Evolutionary conservation across 2,797 vertebrate genomes (phyloP).

Genomic region (Lepus oiostolus): DNA sequence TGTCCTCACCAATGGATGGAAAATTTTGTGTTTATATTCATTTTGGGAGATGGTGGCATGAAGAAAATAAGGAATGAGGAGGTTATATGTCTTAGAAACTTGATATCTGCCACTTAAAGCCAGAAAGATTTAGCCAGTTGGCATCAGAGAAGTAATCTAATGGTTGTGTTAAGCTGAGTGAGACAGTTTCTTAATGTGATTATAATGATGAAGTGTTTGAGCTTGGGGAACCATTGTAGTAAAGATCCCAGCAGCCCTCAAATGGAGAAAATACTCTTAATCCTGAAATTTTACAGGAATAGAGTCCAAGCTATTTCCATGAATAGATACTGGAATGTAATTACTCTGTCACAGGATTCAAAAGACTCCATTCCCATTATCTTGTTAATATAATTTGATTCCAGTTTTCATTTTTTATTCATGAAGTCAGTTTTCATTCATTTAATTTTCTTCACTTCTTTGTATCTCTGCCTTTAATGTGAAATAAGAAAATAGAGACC

Average conservation of each 20-base stretch:
- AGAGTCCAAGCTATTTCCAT: slow-evolving; percentile 41
- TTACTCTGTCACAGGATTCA: slow-evolving; percentile 69
- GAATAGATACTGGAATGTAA: slow-evolving; percentile 58
- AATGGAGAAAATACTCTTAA: not conserved
- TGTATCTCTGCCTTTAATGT: slow-evolving; percentile 54
- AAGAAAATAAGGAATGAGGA: not conserved
- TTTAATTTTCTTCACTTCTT: slow-evolving; percentile 65
- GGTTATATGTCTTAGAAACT: not conserved
- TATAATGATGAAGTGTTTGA: not conserved
- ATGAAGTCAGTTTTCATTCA: slow-evolving; percentile 72
- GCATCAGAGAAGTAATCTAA: not conserved
- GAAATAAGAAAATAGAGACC: slow-evolving; percentile 58
- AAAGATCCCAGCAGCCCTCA: slow-evolving; percentile 11
- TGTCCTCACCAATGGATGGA: not conserved
- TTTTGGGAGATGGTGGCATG: not conserved
- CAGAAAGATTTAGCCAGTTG: not conserved
- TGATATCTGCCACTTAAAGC: not conserved
- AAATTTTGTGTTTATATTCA: not conserved
- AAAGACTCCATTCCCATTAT: slow-evolving; percentile 55
- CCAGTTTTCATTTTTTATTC: slow-evolving; percentile 77
- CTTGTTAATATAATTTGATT: slow-evolving; percentile 76
- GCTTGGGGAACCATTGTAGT: not conserved
- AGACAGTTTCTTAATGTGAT: not conserved
- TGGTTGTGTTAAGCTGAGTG: not conserved
- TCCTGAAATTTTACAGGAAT: not conserved